Evolutionary conservation across 2,888 invertebrate genomes (phyloP).

Genomic region (Andricus quercusramuli): DNA sequence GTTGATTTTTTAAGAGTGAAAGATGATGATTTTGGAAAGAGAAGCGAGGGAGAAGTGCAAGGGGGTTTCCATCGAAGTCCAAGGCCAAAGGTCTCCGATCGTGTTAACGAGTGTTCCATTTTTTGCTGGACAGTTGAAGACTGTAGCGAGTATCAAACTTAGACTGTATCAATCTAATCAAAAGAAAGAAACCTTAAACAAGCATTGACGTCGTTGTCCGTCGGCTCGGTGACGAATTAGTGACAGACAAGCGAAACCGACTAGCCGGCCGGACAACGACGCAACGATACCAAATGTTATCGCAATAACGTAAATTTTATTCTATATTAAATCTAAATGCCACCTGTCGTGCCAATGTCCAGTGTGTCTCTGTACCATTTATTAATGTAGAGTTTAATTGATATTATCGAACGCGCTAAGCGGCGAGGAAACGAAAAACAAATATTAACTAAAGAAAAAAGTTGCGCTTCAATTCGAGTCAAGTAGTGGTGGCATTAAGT

Average conservation of each 20-base stretch:
- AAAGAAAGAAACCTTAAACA: conserved; percentile 69
- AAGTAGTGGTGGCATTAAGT: conserved; percentile 65
- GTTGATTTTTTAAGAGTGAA: conserved; percentile 33
- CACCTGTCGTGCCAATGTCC: conserved; percentile 79
- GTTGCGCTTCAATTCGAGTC: conserved; percentile 61
- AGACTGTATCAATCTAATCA: conserved; percentile 79
- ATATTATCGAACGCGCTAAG: conserved; percentile 59
- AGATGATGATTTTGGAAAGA: conserved; percentile 41
- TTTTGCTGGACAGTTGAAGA: conserved; percentile 75
- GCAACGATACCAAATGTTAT: conserved; percentile 79
- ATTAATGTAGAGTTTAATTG: conserved; percentile 77
- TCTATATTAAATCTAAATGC: conserved; percentile 79
- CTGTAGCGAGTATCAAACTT: conserved; percentile 78
- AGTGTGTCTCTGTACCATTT: conserved; percentile 79
- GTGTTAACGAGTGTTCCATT: conserved; percentile 74
- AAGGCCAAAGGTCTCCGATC: conserved; percentile 67
- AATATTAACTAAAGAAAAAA: conserved; percentile 50
- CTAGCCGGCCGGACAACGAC: conserved; percentile 74
- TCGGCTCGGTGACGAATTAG: conserved; percentile 42
- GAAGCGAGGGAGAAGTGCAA: conserved; percentile 26
- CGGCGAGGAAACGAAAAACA: conserved; percentile 52
- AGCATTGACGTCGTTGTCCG: conserved; percentile 76
- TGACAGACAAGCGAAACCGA: conserved; percentile 53
- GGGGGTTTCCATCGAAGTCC: conserved; percentile 56
- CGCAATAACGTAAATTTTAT: conserved; percentile 79